Evolutionary conservation across 2,888 invertebrate species (phyloP), one percentile per base, ranked within the genome.

Genomic region (Leptura quadrifasciata): DNA sequence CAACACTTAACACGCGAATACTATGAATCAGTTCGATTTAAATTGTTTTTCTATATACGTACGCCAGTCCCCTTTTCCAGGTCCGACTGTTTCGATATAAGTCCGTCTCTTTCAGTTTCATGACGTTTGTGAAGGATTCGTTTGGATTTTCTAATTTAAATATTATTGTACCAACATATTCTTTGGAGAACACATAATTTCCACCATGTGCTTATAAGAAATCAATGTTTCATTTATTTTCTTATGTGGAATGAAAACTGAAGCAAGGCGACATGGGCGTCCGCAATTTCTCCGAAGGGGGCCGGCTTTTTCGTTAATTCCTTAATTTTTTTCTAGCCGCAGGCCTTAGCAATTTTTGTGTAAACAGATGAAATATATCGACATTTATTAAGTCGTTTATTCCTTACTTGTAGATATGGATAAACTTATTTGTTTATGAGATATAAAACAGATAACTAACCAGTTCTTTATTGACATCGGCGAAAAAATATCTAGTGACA

Each of bases 1-100:
- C 87, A 86, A 87, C 82, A 85, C 83, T 81, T 78, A 83, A 84
- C 86, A 86, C 87, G 87, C 87, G 84, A 87, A 78, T 74, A 70
- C 75, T 79, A 73, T 78, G 76, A 78, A 79, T 82, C 82, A 80
- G 80, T 81, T 80, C 81, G 79, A 80, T 81, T 80, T 68, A 76
- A 76, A 81, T 80, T 80, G 83, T 77, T 80, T 77, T 74, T 73
- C 54, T 58, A 74, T 72, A 54, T 70, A 75, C 75, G 65, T 65
- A 21, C 69, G 47, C 63, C 71, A 24, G 21, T 17, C 31, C 52
- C 61, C 24, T 61, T 35, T 35, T 21, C 27, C 71, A 18, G 10
- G 17, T 9, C 27, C 12, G 20, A 24, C 71, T 24, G 39, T 18
- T 6, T 18, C 17, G 10, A 17, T 17, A 55, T 12, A n/a, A 8